Evolutionary conservation across 1,140 invertebrate species (phyloP), one percentile per base, ranked within the genome.

Genomic region (Zeugodacus cucurbitae): DNA sequence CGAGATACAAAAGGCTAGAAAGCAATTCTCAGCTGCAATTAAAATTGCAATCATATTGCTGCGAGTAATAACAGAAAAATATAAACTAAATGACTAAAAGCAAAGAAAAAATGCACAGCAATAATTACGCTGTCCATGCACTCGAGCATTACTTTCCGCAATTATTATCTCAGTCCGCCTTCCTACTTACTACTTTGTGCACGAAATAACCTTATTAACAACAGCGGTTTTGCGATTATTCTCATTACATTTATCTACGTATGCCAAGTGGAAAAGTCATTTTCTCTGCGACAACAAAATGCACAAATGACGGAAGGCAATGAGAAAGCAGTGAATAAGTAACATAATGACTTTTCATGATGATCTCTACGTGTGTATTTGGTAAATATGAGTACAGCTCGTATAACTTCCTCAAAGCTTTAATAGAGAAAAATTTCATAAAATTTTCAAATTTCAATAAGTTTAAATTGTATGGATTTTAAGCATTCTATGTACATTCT

Each of bases 261-360:
- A 48, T 87, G 86, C 59, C 86, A 64, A 34, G 86, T 87, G 86
- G 86, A 87, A 87, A 59, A 87, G 82, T 59, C 57, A 86, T 86
- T 86, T 86, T 86, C 82, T 86, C 32, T 37, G 17, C 62, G 32
- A 74, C 14, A 32, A 29, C 1, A 41, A 37, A 74, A 3, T 37
- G 67, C 2, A 74, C 67, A 74, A 74, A 37, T 41, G 34, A 74
- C 67, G 17, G 32, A 74, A 74, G 20, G 34, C 34, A 74, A 74
- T 74, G 67, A 2, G 3, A n/a, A 62, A 62, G n/a, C 11, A 10
- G 20, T 17, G 29, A 32, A 67, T 34, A 34, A 34, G 4, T 34
- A 34, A 34, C 64, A 14, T 32, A 32, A 67, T 67, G 64, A 67
- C 64, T 32, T 32, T 8, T 2, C 17, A 22, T 41, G 67, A 74